phyloP scores from a whole-genome alignment of 2,888 invertebrate genomes.

The Sericinus montela region DNA sequence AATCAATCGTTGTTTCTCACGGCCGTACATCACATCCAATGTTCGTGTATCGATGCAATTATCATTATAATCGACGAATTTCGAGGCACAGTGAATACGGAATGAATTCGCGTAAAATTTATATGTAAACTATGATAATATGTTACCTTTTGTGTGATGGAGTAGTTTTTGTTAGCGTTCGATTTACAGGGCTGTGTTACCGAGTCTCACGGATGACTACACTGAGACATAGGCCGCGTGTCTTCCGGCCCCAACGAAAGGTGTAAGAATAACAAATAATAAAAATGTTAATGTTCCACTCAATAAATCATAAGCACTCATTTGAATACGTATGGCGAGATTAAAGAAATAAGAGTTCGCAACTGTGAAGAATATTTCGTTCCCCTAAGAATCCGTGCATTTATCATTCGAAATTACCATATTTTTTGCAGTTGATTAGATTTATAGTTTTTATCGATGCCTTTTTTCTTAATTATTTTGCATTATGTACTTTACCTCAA shows the following conservation, averaged over 20 bases:
- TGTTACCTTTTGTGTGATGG: slow-evolving; percentile 59
- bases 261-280: slow-evolving; percentile 80
- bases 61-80: slow-evolving; percentile 73
- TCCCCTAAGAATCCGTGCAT: slow-evolving; percentile 39
- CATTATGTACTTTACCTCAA: not conserved
- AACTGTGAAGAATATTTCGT: slow-evolving; percentile 43
- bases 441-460: slow-evolving; percentile 20
- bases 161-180: slow-evolving; percentile 50
- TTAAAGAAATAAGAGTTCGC: slow-evolving; percentile 70
- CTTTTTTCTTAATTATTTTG: slow-evolving; percentile 14
- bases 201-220: slow-evolving; percentile 73
- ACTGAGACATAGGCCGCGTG: slow-evolving; percentile 76
- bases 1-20: slow-evolving; percentile 74
- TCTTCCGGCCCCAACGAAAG: slow-evolving; percentile 74
- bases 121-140: slow-evolving; percentile 79
- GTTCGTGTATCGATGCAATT: slow-evolving; percentile 72
- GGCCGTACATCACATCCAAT: slow-evolving; percentile 70
- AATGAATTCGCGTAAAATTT: slow-evolving; percentile 78
- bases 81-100: slow-evolving; percentile 65
- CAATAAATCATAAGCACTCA: slow-evolving; percentile 79
- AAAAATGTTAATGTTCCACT: slow-evolving; percentile 80
- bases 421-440: slow-evolving; percentile 42
- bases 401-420: slow-evolving; percentile 55
- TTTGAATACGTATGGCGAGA: slow-evolving; percentile 76
- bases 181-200: slow-evolving; percentile 45